Evolutionary conservation across 2,797 vertebrate species (phyloP).

Genomic region (Etheostoma perlongum): DNA sequence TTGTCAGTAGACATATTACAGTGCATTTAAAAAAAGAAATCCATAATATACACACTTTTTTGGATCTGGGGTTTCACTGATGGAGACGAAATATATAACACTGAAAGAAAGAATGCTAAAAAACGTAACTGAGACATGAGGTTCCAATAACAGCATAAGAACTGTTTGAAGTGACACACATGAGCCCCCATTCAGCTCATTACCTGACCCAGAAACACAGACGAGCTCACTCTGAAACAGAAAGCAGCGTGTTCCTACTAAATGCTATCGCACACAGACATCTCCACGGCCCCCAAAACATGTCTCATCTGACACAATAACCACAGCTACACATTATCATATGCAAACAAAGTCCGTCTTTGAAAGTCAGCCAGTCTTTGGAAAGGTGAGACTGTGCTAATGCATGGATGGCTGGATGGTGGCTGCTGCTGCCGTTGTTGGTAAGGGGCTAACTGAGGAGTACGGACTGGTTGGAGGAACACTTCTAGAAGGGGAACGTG

Average conservation of each 20-base stretch:
- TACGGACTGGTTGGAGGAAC: constrained; percentile 19
- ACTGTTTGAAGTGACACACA: constrained; percentile 65
- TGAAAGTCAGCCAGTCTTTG: constrained; percentile 46
- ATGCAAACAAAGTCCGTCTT: constrained; percentile 42
- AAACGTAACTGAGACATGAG: constrained; percentile 69
- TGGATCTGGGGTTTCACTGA: constrained; percentile 63
- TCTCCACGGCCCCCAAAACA: constrained; percentile 64
- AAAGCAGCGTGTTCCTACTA: constrained; percentile 33
- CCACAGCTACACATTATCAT: constrained; percentile 50
- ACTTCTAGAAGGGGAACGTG: constrained; percentile 15
- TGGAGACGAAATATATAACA: constrained; percentile 60
- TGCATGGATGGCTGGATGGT: constrained; percentile 19
- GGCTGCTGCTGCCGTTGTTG: constrained; percentile 21
- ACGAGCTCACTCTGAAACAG: constrained; percentile 26
- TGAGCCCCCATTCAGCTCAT: constrained; percentile 47
- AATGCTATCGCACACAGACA: constrained; percentile 67
- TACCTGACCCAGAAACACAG: constrained; percentile 62
- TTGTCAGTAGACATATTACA: constrained; percentile 47
- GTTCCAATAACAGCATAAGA: constrained; percentile 71
- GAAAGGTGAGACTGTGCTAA: constrained; percentile 61
- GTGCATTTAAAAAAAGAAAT: constrained; percentile 25
- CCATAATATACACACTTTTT: constrained; percentile 15
- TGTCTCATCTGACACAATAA: constrained; percentile 74
- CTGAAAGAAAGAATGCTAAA: constrained; percentile 58
- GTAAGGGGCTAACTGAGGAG: background rate